These are phyloP conservation scores for Galleria mellonella DNA, from an alignment of 1,140 invertebrate genomes.

Conservation along the genomic window DNA sequence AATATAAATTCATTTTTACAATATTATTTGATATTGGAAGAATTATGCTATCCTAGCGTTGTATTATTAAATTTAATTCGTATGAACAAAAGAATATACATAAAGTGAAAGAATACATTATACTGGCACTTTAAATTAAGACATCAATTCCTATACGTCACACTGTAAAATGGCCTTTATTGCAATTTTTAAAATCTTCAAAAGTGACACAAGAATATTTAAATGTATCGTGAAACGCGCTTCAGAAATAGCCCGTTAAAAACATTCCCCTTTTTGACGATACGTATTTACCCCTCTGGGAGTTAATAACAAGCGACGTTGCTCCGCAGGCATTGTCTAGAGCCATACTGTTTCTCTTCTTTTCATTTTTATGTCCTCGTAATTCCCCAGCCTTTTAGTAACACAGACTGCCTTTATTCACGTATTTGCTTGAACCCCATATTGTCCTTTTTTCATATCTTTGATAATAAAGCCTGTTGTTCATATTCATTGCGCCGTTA, in stretches of 20 bases:
- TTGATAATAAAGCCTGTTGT: conserved; percentile 30
- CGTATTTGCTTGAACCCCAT: conserved; percentile 28
- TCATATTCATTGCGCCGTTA: conserved; percentile 14
- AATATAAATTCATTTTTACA: too few relatives aligned
- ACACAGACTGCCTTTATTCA: conserved; percentile 31
- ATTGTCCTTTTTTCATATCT: conserved; percentile 47
- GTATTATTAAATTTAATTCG: too few relatives aligned
- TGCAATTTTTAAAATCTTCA: too few relatives aligned
- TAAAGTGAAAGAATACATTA: too few relatives aligned
- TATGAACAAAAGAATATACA: too few relatives aligned
- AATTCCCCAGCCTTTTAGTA: conserved; percentile 26
- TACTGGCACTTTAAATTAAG: too few relatives aligned
- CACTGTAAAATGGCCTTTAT: too few relatives aligned
- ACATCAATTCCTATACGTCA: too few relatives aligned
- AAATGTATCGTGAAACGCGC: too few relatives aligned
- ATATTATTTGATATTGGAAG: too few relatives aligned
- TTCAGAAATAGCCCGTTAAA: neutral
- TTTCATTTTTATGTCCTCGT: conserved; percentile 28
- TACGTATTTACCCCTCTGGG: conserved; percentile 11
- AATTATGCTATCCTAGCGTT: too few relatives aligned
- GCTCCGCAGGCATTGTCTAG: conserved; percentile 14
- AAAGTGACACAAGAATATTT: too few relatives aligned
- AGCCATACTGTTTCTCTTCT: conserved; percentile 12
- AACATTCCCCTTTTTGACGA: conserved; percentile 5
- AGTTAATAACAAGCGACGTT: conserved; percentile 20